phyloP scores from a whole-genome alignment of 2,888 invertebrate species.

The Oxystoma pomonae region DNA sequence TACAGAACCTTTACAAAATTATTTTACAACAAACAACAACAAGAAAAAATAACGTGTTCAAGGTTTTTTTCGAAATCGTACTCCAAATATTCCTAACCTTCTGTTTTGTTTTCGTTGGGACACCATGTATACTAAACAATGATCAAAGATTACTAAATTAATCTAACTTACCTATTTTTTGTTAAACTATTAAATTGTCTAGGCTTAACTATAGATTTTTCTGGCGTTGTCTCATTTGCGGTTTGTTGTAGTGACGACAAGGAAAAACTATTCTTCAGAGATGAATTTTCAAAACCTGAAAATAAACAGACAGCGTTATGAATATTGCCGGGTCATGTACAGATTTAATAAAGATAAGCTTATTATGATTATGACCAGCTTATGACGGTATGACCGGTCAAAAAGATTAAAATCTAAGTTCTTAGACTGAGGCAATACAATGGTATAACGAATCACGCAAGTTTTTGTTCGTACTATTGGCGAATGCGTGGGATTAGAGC shows the following conservation, averaged over 20 bases:
- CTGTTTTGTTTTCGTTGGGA: not conserved
- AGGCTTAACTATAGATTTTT: slow-evolving; percentile 56
- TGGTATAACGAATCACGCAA: too few relatives aligned
- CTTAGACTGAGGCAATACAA: too few relatives aligned
- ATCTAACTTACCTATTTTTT: slow-evolving; percentile 52
- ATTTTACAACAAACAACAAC: too few relatives aligned
- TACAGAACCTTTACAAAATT: not conserved
- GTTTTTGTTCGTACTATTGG: too few relatives aligned
- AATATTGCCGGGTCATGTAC: too few relatives aligned
- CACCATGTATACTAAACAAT: not conserved
- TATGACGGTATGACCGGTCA: too few relatives aligned
- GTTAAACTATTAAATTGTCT: slow-evolving; percentile 82
- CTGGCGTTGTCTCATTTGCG: slow-evolving; percentile 45
- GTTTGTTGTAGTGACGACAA: slow-evolving; percentile 73
- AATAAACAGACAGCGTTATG: too few relatives aligned
- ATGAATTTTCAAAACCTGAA: slow-evolving; percentile 63
- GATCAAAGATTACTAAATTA: not conserved
- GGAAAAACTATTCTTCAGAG: slow-evolving; percentile 75
- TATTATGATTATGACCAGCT: too few relatives aligned
- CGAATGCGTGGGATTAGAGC: too few relatives aligned
- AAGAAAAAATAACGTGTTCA: not conserved
- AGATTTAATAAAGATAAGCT: too few relatives aligned
- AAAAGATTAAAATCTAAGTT: too few relatives aligned
- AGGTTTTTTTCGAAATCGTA: not conserved
- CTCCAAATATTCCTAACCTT: too few relatives aligned